Evolutionary conservation across 2,113 vertebrate genomes (phyloP).

Genomic region (Oceanodroma tethys): DNA sequence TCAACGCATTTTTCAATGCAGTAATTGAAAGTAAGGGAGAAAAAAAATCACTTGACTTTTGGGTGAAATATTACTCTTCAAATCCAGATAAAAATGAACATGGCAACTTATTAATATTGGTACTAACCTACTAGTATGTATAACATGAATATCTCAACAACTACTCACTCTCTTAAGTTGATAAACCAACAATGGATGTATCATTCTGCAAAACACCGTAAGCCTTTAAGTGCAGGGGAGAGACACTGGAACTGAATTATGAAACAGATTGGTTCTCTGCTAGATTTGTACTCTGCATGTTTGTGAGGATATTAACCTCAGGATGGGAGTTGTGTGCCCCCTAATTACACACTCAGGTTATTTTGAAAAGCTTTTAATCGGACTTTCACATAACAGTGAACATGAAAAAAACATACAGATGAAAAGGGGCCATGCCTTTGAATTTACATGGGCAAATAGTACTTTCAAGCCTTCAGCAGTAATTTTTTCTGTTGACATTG

Average conservation of each 20-base stretch:
- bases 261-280: conserved; percentile 22
- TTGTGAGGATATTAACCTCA: conserved; percentile 60
- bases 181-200: conserved; percentile 43
- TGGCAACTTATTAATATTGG: conserved; percentile 19
- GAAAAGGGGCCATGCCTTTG: conserved; percentile 52
- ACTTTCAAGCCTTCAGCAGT: conserved; percentile 27
- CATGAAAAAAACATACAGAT: conserved; percentile 57
- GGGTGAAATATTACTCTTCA: neutral
- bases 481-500: conserved; percentile 61
- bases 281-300: conserved; percentile 63
- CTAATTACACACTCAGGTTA: conserved; percentile 66
- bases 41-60: neutral
- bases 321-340: conserved; percentile 39
- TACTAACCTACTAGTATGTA: conserved; percentile 38
- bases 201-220: conserved; percentile 45
- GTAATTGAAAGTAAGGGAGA: neutral
- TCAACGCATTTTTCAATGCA: neutral
- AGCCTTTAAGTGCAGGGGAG: conserved; percentile 32
- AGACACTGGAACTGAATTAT: conserved; percentile 34
- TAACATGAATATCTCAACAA: conserved; percentile 30
- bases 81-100: conserved; percentile 24
- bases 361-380: conserved; percentile 71
- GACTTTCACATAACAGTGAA: conserved; percentile 45
- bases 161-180: conserved; percentile 54
- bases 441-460: conserved; percentile 61